Evolutionary conservation across 2,113 vertebrate genomes (phyloP), one percentile per base, ranked within the genome.

Genomic region (Vulpes lagopus): DNA sequence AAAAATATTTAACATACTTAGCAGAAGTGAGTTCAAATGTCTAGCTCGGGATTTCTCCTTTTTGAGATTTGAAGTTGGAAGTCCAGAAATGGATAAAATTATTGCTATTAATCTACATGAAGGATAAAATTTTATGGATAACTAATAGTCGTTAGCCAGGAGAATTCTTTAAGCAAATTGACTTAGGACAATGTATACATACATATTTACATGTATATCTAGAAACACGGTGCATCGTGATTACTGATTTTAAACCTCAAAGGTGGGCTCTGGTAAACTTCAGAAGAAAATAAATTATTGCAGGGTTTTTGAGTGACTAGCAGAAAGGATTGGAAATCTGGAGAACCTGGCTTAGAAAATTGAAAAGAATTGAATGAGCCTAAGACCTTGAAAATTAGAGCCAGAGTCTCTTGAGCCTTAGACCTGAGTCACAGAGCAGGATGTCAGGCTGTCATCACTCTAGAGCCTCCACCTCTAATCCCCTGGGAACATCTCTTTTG

Each of bases 161-260:
- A 82, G 25, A 76, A 43, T 78, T 55, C 22, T 78, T 27, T 27
- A 85, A 93, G 15, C 11, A 38, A 90, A 92, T 67, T 87, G 32
- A 67, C 8, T 91, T 73, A 32, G 30, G 76, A 51, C 14, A 17
- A 65, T 81, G 16, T 5, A 49, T 49, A n/a, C 8, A 5, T 64
- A 73, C 11, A n/a, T 32, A 81, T 84, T 64, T 95, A 32, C 23
- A 78, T 78, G 49, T 64, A 82, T 22, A 91, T 14, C 35, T 88
- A 85, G 15, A 43, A 82, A 55, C 16, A 85, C 22, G 49, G 9
- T 81, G 51, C 0, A 69, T 89, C 65, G 83, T 59, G 11, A 86
- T 92, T 96, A 92, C 43, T 96, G 78, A 95, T 78, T 64, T 84
- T 82, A 83, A 92, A 32, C 15, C 78, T 67, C 10, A 71, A 89